Evolutionary conservation across 2,888 invertebrate species (phyloP).

Genomic region (Ennomos erosarius): DNA sequence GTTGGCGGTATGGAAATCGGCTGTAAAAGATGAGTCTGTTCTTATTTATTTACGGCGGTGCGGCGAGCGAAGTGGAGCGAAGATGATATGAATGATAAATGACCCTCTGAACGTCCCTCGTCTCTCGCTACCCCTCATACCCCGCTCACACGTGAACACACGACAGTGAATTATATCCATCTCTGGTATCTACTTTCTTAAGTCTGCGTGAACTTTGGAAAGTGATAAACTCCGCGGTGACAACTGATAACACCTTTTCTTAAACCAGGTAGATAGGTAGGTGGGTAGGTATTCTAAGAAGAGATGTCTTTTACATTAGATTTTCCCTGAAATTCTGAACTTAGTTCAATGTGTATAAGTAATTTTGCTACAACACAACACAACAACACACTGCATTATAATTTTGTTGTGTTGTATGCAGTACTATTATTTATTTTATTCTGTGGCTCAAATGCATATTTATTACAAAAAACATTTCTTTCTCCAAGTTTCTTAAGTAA

Average conservation of each 20-base stretch:
- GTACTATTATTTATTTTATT: too few relatives aligned
- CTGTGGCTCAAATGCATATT: too few relatives aligned
- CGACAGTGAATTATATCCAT: conserved; percentile 69
- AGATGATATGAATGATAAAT: conserved; percentile 86
- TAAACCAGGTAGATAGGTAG: too few relatives aligned
- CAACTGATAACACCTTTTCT: conserved; percentile 14
- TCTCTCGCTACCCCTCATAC: conserved; percentile 46
- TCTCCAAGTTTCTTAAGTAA: conserved; percentile 53
- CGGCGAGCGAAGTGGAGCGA: conserved; percentile 86
- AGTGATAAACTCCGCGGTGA: conserved; percentile 65
- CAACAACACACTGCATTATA: too few relatives aligned
- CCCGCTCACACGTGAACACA: conserved; percentile 80
- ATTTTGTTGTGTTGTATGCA: too few relatives aligned
- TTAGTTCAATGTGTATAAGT: too few relatives aligned
- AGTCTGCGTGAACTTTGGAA: conserved; percentile 67
- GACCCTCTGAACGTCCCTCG: conserved; percentile 74
- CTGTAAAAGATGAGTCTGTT: conserved; percentile 85
- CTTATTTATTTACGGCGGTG: conserved; percentile 85
- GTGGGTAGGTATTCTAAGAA: background rate
- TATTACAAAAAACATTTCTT: conserved; percentile 2
- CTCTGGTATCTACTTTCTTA: conserved; percentile 65
- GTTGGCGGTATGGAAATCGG: conserved; percentile 50
- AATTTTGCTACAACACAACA: too few relatives aligned
- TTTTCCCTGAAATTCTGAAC: too few relatives aligned
- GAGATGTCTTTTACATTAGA: too few relatives aligned